Conservation (phyloP, 2,113 vertebrate genomes). For the Galbula dea region DNA sequence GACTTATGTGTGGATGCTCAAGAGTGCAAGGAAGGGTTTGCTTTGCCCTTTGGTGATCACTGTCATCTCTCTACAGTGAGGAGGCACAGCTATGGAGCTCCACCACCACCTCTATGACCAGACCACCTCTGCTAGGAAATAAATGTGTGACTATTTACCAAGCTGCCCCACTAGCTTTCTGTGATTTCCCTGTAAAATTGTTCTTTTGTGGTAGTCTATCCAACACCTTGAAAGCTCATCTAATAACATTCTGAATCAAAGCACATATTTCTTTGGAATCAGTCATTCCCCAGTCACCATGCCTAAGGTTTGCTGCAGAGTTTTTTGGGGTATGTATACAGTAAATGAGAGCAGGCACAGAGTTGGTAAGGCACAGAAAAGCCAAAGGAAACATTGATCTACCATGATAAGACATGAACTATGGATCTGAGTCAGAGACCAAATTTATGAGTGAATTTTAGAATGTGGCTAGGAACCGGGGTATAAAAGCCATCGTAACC, state of each 20-base stretch:
- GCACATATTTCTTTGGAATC: background rate
- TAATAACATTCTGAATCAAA: background rate
- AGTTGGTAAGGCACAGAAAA: background rate
- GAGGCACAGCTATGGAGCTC: background rate
- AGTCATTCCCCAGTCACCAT: background rate
- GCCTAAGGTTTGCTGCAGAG: background rate
- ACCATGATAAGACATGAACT: background rate
- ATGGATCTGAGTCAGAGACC: constrained; percentile 32
- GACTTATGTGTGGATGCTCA: background rate
- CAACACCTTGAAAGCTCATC: background rate
- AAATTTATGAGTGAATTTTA: constrained; percentile 1
- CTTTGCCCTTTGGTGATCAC: background rate
- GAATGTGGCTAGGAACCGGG: constrained; percentile 14
- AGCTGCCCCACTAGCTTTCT: background rate
- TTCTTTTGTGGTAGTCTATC: background rate
- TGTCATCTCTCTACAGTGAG: background rate
- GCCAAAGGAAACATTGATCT: background rate
- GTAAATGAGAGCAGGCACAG: background rate
- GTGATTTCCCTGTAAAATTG: background rate
- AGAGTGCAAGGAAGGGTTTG: background rate
- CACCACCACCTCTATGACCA: background rate
- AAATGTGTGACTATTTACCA: background rate
- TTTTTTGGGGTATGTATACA: background rate
- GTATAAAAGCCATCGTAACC: constrained; percentile 5
- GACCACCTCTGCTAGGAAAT: background rate